These are phyloP conservation scores for Pao palembangensis DNA, from an alignment of 2,113 vertebrate genomes.

Conservation along the genomic window DNA sequence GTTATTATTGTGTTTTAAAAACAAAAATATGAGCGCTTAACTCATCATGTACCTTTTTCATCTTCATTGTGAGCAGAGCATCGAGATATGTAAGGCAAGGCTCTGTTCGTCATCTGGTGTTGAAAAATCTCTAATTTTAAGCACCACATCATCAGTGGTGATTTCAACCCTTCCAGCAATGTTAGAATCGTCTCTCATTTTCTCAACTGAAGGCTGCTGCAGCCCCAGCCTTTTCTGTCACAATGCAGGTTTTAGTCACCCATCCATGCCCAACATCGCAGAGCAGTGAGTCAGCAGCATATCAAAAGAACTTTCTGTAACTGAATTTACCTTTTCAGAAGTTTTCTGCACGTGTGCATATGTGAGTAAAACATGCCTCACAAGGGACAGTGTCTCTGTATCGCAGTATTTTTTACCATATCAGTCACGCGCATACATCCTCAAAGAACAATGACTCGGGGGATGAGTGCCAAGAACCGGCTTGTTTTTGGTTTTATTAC, in stretches of 20 bases:
- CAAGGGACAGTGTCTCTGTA: background rate
- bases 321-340: constrained; percentile 10
- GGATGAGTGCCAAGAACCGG: background rate
- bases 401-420: background rate
- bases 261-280: constrained; percentile 24
- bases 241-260: constrained; percentile 38
- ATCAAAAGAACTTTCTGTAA: constrained; percentile 7
- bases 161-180: constrained; percentile 24
- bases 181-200: constrained; percentile 6
- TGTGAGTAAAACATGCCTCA: background rate
- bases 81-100: no score
- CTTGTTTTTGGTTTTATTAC: background rate
- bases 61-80: no score
- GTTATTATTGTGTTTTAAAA: no score
- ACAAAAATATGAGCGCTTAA: no score
- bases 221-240: constrained; percentile 14
- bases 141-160: background rate
- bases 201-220: constrained; percentile 7
- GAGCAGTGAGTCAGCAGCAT: constrained; percentile 34
- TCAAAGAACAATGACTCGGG: constrained; percentile 6
- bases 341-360: background rate
- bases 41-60: no score
- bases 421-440: background rate
- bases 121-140: no score
- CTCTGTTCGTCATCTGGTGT: no score